These are phyloP conservation scores for Spizaetus ornatus DNA, from an alignment of 2,113 vertebrate species.

Conservation along the genomic window DNA sequence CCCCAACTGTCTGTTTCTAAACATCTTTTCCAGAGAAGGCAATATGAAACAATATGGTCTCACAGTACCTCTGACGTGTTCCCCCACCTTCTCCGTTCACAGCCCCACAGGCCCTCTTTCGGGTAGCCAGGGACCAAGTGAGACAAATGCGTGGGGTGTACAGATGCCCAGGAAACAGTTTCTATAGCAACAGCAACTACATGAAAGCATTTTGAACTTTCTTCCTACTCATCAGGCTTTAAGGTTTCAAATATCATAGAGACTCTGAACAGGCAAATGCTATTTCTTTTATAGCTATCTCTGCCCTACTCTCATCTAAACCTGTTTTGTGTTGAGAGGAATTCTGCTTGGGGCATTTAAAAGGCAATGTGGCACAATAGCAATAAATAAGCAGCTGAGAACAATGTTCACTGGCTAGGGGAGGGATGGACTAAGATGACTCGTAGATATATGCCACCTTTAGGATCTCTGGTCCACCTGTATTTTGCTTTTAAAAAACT, in stretches of 20 bases:
- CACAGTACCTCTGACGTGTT: not conserved
- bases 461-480: not conserved
- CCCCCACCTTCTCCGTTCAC: not conserved
- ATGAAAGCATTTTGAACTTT: conserved; percentile 37
- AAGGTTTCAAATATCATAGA: not conserved
- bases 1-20: not conserved
- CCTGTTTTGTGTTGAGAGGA: not conserved
- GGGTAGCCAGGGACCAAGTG: conserved; percentile 42
- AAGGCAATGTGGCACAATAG: not conserved
- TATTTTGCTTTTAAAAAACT: conserved; percentile 23
- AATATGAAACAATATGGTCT: not conserved
- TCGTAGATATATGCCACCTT: not conserved
- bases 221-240: not conserved
- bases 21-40: not conserved
- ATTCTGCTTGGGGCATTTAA: not conserved
- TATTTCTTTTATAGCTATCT: not conserved
- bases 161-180: conserved; percentile 28
- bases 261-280: not conserved
- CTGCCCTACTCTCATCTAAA: not conserved
- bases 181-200: conserved; percentile 53
- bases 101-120: not conserved
- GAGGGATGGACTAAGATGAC: not conserved
- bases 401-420: not conserved
- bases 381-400: not conserved
- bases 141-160: not conserved